Evolutionary conservation across 2,888 invertebrate species (phyloP).

Genomic region (Eupithecia exiguata): DNA sequence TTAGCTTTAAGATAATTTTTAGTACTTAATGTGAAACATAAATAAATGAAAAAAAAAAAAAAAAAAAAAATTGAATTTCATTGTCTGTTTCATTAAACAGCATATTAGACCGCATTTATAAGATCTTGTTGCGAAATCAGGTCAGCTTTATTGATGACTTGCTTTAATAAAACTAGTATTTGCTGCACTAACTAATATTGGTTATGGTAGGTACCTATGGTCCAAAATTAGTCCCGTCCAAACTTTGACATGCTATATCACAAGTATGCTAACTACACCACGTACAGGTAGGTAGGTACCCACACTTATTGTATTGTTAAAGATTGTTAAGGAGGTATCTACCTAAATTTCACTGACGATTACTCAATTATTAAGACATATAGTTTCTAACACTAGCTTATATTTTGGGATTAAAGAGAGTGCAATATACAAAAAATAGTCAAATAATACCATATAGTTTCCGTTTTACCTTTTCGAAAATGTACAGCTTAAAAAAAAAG

Average conservation of each 20-base stretch:
- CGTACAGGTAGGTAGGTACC: too few species aligned
- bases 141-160: conserved; percentile 2
- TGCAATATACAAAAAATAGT: too few species aligned
- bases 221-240: not conserved
- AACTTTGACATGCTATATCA: not conserved
- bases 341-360: too few species aligned
- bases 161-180: not conserved
- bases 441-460: too few species aligned
- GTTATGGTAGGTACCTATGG: not conserved
- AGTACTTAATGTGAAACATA: too few species aligned
- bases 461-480: too few species aligned
- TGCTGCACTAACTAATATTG: not conserved
- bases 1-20: too few species aligned
- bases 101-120: conserved; percentile 23
- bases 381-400: not conserved
- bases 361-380: not conserved
- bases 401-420: not conserved
- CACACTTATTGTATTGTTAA: not conserved
- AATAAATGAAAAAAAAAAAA: too few species aligned
- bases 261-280: not conserved
- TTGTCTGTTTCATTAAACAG: conserved; percentile 33
- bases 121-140: conserved; percentile 17
- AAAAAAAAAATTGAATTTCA: conserved; percentile 39
- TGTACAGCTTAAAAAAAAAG: not conserved
- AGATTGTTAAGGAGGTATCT: not conserved